Conservation (phyloP, 2,888 invertebrate genomes). For the Ectropis crepuscularia region DNA sequence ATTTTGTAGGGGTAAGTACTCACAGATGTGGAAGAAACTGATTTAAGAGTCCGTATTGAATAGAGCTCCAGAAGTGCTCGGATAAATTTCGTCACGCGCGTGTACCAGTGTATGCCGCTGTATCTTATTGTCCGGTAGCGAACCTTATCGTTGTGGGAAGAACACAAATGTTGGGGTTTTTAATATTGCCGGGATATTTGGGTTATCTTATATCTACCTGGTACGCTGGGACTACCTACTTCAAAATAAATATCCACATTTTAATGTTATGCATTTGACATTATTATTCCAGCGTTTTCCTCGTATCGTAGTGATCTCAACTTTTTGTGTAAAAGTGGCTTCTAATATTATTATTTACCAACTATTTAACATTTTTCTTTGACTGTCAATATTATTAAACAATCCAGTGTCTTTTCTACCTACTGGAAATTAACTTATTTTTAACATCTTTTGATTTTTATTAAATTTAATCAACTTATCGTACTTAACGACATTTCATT, state of each 20-base stretch:
- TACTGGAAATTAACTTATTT: too few species aligned
- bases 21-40: conserved; percentile 70
- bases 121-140: conserved; percentile 45
- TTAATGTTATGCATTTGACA: background rate
- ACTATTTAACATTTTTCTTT: too few species aligned
- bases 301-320: too few species aligned
- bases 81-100: conserved; percentile 57
- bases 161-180: background rate
- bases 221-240: background rate
- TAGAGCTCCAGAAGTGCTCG: conserved; percentile 62
- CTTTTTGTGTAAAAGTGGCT: too few species aligned
- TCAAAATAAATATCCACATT: background rate
- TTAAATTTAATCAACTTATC: too few species aligned
- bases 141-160: background rate
- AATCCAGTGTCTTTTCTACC: too few species aligned
- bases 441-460: too few species aligned
- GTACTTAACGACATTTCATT: too few species aligned
- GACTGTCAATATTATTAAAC: background rate
- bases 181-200: conserved; percentile 1
- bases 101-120: conserved; percentile 45
- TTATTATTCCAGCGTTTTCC: too few species aligned
- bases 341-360: too few species aligned
- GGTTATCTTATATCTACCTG: conserved; percentile 1
- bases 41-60: conserved; percentile 75
- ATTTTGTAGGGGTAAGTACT: conserved; percentile 68